Evolutionary conservation across 2,113 vertebrate genomes (phyloP), one percentile per base, ranked within the genome.

Genomic region (Pituophis catenifer): DNA sequence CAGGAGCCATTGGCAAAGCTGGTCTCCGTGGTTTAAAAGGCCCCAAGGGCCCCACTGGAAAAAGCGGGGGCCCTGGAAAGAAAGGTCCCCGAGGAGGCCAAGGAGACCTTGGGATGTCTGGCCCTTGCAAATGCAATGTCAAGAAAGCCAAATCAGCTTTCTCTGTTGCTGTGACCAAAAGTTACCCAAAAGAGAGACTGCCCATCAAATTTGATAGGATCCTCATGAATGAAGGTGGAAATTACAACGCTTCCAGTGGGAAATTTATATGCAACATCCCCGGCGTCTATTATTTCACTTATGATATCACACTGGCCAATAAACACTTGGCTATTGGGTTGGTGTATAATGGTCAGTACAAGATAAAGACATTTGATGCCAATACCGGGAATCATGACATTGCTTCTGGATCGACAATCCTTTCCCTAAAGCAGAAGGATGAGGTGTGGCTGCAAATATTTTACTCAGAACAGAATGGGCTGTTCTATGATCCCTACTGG

Each of bases 361-460:
- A 98, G 88, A 99, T 99, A 97, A 99, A 98, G 96, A 99, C 99
- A 2, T 99, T 99, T 21, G 99, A 99, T 1, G 99, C 98, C 93
- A 99, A 99, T 96, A 99, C 99, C 0, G 99, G 99, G 5, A 99
- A 99, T 97, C 98, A 99, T 0, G 99, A 99, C 0, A 98, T 99
- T 93, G 99, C 99, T 0, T 99, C 99, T 0, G 99, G 99, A 3
- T 99, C 99, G 3, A 99, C 99, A 58, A 97, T 99, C 91, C 98
- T 99, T 94, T 97, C 97, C 0, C 97, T 99, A 93, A 98, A 98
- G 94, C 95, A 96, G 89, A 97, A 97, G 0, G 99, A 99, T 44
- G 98, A 99, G 94, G 99, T 99, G 15, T 99, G 99, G 99, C 98
- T 99, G 92, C 99, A 99, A 97, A 99, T 99, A 97, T 99, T 99